Conservation (phyloP, 2,888 invertebrate genomes). For the Aphrophora alni region DNA sequence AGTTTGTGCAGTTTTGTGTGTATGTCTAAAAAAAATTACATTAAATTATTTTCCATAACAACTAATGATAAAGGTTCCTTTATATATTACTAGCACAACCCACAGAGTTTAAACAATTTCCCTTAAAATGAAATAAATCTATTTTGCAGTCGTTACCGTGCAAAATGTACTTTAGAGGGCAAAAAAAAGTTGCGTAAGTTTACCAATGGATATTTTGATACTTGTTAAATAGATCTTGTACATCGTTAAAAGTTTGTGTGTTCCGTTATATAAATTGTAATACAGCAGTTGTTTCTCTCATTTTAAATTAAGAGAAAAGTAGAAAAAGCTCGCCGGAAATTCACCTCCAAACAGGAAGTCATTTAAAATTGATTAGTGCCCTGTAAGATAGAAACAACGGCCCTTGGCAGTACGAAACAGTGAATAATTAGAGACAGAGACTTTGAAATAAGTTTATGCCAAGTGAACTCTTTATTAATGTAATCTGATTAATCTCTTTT, state of each 20-base stretch:
- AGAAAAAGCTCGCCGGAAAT: neutral
- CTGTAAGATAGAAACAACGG: neutral
- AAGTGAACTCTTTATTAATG: neutral
- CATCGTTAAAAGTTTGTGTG: neutral
- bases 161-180: too few relatives aligned
- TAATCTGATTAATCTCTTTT: neutral
- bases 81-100: too few relatives aligned
- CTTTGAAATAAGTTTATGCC: neutral
- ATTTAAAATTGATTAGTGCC: constrained; percentile 9
- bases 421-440: neutral
- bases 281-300: neutral
- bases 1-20: too few relatives aligned
- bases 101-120: too few relatives aligned
- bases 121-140: too few relatives aligned
- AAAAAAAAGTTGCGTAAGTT: too few relatives aligned
- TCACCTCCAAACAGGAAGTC: neutral
- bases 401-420: neutral
- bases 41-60: too few relatives aligned
- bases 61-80: too few relatives aligned
- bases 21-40: too few relatives aligned
- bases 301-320: neutral
- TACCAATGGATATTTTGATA: neutral
- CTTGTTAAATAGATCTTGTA: neutral
- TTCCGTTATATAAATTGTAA: neutral
- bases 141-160: too few relatives aligned